Evolutionary conservation across 2,888 invertebrate species (phyloP).

Genomic region (Antitype chi): DNA sequence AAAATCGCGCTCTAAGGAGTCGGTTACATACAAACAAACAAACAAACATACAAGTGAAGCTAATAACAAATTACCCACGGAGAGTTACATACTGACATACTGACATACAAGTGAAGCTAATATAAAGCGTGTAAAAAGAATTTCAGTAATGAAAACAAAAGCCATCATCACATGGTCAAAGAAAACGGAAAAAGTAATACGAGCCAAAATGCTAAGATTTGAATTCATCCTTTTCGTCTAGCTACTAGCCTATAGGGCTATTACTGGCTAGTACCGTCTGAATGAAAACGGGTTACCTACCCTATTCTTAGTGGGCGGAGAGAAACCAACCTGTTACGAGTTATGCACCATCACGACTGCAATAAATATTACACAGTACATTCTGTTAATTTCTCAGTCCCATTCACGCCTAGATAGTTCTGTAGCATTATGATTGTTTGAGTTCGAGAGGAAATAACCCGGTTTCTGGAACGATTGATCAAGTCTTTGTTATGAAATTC

Average conservation of each 20-base stretch:
- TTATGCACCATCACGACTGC: conserved; percentile 57
- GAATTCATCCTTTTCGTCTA: neutral
- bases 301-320: conserved; percentile 25
- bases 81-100: too few relatives aligned
- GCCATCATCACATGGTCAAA: neutral
- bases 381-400: conserved; percentile 41
- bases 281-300: conserved; percentile 38
- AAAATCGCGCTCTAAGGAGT: too few relatives aligned
- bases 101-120: too few relatives aligned
- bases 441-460: neutral
- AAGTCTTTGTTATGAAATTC: neutral
- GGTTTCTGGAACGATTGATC: neutral
- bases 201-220: neutral
- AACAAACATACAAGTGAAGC: too few relatives aligned
- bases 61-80: too few relatives aligned
- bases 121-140: too few relatives aligned
- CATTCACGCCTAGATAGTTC: conserved; percentile 26
- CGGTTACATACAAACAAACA: too few relatives aligned
- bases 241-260: neutral
- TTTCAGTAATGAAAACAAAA: neutral
- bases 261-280: neutral
- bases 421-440: conserved; percentile 15
- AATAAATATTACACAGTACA: conserved; percentile 33
- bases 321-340: conserved; percentile 33
- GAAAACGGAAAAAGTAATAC: neutral